A percentile compares a stretch with the other conserved stretches of the same genome.
These are phyloP conservation scores for Ophioninae sp. DNA, from an alignment of 2,888 invertebrate species.

Conservation along the genomic window DNA sequence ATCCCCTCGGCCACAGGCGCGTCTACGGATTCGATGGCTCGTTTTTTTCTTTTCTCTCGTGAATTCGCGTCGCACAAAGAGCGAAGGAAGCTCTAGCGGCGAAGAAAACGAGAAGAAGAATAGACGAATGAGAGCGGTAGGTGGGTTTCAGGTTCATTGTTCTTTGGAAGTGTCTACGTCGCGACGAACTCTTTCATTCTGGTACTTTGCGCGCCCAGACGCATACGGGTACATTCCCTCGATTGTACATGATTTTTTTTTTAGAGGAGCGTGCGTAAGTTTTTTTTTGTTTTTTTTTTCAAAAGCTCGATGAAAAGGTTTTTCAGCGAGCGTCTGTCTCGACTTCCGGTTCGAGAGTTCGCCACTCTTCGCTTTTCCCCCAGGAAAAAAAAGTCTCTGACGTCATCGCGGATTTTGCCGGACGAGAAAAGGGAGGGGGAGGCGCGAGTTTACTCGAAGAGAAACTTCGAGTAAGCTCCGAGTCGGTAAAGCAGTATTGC, in stretches of 20 bases:
- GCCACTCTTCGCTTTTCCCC: background rate
- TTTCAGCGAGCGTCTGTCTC: background rate
- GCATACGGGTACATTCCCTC: background rate
- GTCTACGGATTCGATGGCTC: background rate
- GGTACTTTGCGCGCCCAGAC: background rate
- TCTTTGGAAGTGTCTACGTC: slow-evolving; percentile 32
- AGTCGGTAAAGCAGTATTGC: too few relatives aligned
- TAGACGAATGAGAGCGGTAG: slow-evolving; percentile 27
- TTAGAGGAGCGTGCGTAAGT: slow-evolving; percentile 20
- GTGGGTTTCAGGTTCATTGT: slow-evolving; percentile 43
- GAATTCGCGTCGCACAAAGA: slow-evolving; percentile 11
- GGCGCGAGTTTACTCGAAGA: background rate
- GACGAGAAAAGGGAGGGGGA: too few relatives aligned
- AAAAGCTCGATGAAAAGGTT: slow-evolving; percentile 46
- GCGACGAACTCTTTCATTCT: slow-evolving; percentile 40
- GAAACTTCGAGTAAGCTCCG: too few relatives aligned
- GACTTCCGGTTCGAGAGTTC: slow-evolving; percentile 3
- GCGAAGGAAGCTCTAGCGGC: background rate
- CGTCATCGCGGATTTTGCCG: background rate
- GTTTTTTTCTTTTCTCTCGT: background rate
- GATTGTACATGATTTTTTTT: slow-evolving; percentile 12
- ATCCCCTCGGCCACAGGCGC: background rate
- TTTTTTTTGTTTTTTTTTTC: too few relatives aligned
- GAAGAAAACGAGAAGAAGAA: slow-evolving; percentile 10
- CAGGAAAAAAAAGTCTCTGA: background rate